phyloP scores from a whole-genome alignment of 2,113 vertebrate species.

The Bos indicus region DNA sequence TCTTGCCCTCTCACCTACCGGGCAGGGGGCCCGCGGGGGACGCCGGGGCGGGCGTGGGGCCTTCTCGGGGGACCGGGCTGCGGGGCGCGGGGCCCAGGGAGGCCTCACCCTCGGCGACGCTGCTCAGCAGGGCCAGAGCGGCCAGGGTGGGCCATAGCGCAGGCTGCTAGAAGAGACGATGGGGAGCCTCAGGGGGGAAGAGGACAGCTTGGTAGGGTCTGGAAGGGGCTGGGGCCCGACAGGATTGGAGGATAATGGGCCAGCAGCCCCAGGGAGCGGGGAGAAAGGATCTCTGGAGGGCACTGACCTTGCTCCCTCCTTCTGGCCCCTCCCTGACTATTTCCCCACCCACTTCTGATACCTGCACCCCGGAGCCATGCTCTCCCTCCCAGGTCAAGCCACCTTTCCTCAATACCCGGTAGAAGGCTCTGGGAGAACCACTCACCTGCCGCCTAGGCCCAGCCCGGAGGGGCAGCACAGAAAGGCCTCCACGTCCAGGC shows the following conservation, averaged over 20 bases:
- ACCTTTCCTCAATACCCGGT: neutral
- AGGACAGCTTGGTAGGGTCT: neutral
- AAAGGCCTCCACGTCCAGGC: constrained; percentile 32
- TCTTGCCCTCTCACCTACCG: constrained; percentile 40
- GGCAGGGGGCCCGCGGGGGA: constrained; percentile 3
- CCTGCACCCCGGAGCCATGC: neutral
- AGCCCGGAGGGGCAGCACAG: constrained; percentile 1
- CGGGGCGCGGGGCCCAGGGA: neutral
- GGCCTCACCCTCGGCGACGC: constrained; percentile 45
- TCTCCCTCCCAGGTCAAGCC: neutral
- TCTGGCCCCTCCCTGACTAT: neutral
- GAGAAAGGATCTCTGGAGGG: neutral
- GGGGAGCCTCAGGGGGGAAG: neutral
- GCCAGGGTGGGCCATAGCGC: constrained; percentile 60
- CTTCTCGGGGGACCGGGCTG: constrained; percentile 1
- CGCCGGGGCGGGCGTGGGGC: neutral
- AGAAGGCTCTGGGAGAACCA: neutral
- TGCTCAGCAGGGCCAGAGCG: constrained; percentile 60
- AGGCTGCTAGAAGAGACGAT: constrained; percentile 20
- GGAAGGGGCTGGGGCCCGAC: neutral
- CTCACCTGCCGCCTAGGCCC: constrained; percentile 56
- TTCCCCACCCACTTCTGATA: neutral
- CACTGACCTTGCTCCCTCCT: neutral
- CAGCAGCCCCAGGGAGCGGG: neutral
- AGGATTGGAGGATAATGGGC: neutral